A percentile compares a stretch with the other conserved stretches of the same genome.
These are phyloP conservation scores for Chironex yamaguchii DNA, from an alignment of 30 jellyfish, hydroid and myxozoan genomes.

Conservation along the genomic window DNA sequence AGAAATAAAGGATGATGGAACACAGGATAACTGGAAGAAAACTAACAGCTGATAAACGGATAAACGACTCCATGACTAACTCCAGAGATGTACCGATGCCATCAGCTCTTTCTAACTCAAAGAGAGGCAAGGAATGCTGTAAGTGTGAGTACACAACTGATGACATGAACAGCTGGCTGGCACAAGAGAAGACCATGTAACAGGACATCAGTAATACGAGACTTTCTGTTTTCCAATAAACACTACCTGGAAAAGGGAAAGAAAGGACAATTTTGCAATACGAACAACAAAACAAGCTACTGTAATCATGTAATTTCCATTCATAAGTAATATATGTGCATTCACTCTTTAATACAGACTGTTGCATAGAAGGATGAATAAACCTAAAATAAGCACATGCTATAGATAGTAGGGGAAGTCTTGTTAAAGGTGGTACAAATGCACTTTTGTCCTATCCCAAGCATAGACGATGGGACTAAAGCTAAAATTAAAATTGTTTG, in stretches of 20 bases:
- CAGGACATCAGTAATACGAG: conserved; percentile 89
- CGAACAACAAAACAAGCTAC: too few species aligned
- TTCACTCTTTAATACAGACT: too few species aligned
- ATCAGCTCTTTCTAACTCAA: conserved; percentile 87
- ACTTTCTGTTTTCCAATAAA: conserved; percentile 82
- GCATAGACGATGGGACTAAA: too few species aligned
- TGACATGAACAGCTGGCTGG: conserved; percentile 94
- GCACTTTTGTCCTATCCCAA: too few species aligned
- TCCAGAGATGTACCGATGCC: conserved; percentile 89
- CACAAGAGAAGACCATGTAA: conserved; percentile 90
- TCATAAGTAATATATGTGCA: too few species aligned
- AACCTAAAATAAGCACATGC: too few species aligned
- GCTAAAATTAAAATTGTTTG: too few species aligned
- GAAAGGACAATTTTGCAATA: neutral
- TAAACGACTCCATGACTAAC: conserved; percentile 74
- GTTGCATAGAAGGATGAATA: too few species aligned
- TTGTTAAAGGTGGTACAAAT: too few species aligned
- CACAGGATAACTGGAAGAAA: conserved; percentile 71
- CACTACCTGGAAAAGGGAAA: conserved; percentile 52
- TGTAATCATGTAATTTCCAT: too few species aligned
- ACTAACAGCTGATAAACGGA: conserved; percentile 77
- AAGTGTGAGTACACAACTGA: conserved; percentile 87
- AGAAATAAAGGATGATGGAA: conserved; percentile 74
- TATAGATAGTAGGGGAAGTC: too few species aligned
- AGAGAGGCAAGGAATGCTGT: conserved; percentile 72